Evolutionary conservation across 2,113 vertebrate genomes (phyloP).

Genomic region (Nothobranchius kuhntae): DNA sequence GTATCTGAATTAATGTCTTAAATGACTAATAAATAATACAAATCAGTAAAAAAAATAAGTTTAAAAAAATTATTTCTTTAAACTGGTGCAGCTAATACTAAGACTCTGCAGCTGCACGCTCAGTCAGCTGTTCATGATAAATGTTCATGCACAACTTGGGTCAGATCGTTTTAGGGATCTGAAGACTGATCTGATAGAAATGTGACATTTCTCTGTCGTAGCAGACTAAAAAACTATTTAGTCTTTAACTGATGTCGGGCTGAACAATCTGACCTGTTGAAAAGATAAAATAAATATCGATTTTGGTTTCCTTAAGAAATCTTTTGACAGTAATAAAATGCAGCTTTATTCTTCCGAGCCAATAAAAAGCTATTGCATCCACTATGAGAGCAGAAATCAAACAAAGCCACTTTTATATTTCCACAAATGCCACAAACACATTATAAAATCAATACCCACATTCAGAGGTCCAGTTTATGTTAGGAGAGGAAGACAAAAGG

Average conservation of each 20-base stretch:
- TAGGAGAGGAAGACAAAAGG: slow-evolving; percentile 28
- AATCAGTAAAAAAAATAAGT: no score
- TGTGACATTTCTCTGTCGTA: not conserved
- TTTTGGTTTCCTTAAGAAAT: not conserved
- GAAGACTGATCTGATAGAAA: not conserved
- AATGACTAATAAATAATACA: no score
- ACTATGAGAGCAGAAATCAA: not conserved
- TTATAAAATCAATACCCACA: slow-evolving; percentile 23
- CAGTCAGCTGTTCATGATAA: not conserved
- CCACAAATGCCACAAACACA: slow-evolving; percentile 19
- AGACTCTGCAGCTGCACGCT: no score
- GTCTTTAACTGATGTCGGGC: not conserved
- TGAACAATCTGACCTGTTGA: not conserved
- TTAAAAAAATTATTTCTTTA: no score
- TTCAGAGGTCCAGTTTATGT: slow-evolving; percentile 18
- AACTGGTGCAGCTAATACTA: no score
- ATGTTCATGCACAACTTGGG: not conserved
- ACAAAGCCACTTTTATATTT: not conserved
- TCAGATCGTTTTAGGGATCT: not conserved
- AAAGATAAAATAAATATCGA: not conserved
- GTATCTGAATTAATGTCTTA: no score
- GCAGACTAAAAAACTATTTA: not conserved
- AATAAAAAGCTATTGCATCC: not conserved
- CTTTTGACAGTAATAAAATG: not conserved
- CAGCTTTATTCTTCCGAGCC: not conserved